A percentile compares a stretch with the other conserved stretches of the same genome.
phyloP scores from a whole-genome alignment of 2,888 invertebrate genomes.

The Leucoma salicis region DNA sequence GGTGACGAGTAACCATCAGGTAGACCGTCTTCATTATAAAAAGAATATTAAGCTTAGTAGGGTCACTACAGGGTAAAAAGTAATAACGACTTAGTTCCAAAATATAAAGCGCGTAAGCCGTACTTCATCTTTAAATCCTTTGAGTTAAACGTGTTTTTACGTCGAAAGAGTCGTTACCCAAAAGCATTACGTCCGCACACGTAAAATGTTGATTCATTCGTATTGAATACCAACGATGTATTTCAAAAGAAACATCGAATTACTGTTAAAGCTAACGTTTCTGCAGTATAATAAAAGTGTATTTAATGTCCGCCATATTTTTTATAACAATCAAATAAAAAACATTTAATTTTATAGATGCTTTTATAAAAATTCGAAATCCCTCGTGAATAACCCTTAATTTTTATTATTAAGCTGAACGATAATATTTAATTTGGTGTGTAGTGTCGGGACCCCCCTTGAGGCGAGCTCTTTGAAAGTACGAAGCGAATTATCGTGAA shows the following conservation, averaged over 20 bases:
- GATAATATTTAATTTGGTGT: slow-evolving; percentile 29
- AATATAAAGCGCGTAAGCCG: too few relatives aligned
- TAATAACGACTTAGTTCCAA: too few relatives aligned
- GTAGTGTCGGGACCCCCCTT: slow-evolving; percentile 12
- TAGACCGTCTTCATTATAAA: too few relatives aligned
- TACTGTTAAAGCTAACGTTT: slow-evolving; percentile 1
- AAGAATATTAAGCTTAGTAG: too few relatives aligned
- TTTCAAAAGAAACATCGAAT: slow-evolving; percentile 6
- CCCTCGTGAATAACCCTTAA: slow-evolving; percentile 26
- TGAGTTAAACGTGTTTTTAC: too few relatives aligned
- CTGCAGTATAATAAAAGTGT: slow-evolving; percentile 9
- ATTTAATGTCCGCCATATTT: slow-evolving; percentile 5
- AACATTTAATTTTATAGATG: slow-evolving; percentile 14
- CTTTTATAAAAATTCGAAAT: slow-evolving; percentile 20
- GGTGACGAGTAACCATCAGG: too few relatives aligned
- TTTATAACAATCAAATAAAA: slow-evolving; percentile 10
- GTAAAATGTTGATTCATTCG: too few relatives aligned
- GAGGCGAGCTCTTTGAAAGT: slow-evolving; percentile 1
- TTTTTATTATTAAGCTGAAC: slow-evolving; percentile 31
- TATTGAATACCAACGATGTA: too few relatives aligned
- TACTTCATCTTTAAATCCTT: too few relatives aligned
- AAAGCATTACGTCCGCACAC: too few relatives aligned
- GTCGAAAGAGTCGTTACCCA: too few relatives aligned
- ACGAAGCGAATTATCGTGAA: slow-evolving; percentile 19
- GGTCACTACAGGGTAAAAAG: too few relatives aligned